Percentiles rank a stretch among this genome's conserved stretches.
Conservation (phyloP, 2,888 invertebrate species). For the Caenorhabditis becei region DNA sequence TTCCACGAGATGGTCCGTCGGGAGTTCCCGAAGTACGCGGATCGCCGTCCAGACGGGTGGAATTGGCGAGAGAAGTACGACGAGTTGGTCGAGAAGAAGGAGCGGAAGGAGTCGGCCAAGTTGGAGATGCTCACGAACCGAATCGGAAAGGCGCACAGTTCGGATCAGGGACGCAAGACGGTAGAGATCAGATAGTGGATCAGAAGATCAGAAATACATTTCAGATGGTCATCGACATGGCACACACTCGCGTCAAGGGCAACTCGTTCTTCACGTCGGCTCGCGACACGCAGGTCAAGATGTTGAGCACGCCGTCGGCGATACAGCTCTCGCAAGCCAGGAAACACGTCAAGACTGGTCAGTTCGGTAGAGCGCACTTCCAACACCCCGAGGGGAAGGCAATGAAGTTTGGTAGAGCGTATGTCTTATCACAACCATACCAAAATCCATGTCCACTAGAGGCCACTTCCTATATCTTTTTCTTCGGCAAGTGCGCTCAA, state of each 20-base stretch:
- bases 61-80: conserved; percentile 54
- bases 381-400: no score
- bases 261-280: conserved; percentile 30
- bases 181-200: conserved; percentile 18
- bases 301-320: conserved; percentile 43
- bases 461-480: no score
- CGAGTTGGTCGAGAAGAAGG: conserved; percentile 20
- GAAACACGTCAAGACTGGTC: conserved; percentile 51
- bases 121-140: conserved; percentile 37
- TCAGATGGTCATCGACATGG: conserved; percentile 57
- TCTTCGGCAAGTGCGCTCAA: no score
- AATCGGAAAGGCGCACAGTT: background rate
- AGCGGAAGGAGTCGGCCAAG: conserved; percentile 43
- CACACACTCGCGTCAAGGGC: conserved; percentile 39
- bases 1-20: conserved; percentile 30
- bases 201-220: background rate
- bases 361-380: no score
- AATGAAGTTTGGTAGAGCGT: no score
- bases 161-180: conserved; percentile 37
- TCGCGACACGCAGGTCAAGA: conserved; percentile 36
- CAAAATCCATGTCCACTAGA: no score
- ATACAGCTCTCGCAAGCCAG: conserved; percentile 49
- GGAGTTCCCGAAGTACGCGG: conserved; percentile 56
- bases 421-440: no score
- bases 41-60: conserved; percentile 25